A percentile compares a stretch with the other conserved stretches of the same genome.
phyloP scores from a whole-genome alignment of 2,113 vertebrate species.

The Oncorhynchus kisutch region DNA sequence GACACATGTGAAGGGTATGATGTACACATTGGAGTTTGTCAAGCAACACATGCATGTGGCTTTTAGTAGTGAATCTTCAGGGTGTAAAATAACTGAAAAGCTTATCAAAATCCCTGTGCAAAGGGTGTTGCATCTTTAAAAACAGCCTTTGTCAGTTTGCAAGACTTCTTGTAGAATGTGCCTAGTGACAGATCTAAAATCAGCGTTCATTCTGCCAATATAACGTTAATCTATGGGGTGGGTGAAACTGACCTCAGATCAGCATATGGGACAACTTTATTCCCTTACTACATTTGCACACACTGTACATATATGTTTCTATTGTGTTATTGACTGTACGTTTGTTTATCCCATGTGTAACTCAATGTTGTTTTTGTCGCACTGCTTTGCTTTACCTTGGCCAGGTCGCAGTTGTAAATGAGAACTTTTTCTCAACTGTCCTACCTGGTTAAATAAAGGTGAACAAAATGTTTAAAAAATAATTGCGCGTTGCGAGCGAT shows the following conservation, averaged over 20 bases:
- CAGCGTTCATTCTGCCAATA: background rate
- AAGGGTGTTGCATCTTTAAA: background rate
- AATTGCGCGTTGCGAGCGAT: background rate
- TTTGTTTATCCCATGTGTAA: too few relatives aligned
- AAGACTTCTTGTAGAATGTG: background rate
- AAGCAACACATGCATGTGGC: background rate
- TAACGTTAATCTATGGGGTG: background rate
- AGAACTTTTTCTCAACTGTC: too few relatives aligned
- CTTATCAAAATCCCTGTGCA: background rate
- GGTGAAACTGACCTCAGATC: background rate
- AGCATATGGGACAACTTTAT: background rate
- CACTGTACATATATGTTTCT: too few relatives aligned
- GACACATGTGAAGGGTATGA: background rate
- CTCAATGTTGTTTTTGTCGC: too few relatives aligned
- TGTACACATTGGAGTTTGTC: background rate
- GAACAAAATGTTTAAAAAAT: background rate
- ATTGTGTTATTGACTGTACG: too few relatives aligned
- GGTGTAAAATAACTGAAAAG: background rate
- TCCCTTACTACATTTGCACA: background rate
- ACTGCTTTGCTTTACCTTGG: too few relatives aligned
- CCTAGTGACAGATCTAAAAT: background rate
- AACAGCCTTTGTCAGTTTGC: background rate
- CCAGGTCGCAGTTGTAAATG: too few relatives aligned
- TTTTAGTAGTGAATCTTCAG: slow-evolving; percentile 3
- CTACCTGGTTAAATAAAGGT: too few relatives aligned